Evolutionary conservation across 92 coral and sea anemone genomes (phyloP).

Genomic region (Isaurus tuberculatus): DNA sequence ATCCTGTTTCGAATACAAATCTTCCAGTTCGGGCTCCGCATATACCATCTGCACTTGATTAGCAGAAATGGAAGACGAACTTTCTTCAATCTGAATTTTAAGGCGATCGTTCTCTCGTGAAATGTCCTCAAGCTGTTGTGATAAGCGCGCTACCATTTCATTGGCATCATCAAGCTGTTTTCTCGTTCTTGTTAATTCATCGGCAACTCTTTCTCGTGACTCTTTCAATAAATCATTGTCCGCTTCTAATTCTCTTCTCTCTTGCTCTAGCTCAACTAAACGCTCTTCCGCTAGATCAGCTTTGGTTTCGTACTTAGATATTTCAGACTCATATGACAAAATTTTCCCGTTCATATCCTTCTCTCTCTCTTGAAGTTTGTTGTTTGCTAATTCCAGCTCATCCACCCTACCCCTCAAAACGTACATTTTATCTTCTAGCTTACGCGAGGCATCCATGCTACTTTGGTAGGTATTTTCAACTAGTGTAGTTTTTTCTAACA

Average conservation of each 20-base stretch:
- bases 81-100: slow-evolving; percentile 83
- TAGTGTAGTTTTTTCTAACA: slow-evolving; percentile 67
- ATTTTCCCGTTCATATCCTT: slow-evolving; percentile 64
- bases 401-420: slow-evolving; percentile 67
- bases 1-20: slow-evolving; percentile 76
- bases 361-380: slow-evolving; percentile 69
- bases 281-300: slow-evolving; percentile 79
- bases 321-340: slow-evolving; percentile 62
- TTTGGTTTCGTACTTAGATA: slow-evolving; percentile 80
- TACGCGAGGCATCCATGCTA: slow-evolving; percentile 77
- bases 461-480: slow-evolving; percentile 69
- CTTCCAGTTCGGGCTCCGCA: slow-evolving; percentile 86
- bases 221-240: slow-evolving; percentile 69
- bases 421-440: slow-evolving; percentile 72
- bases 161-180: slow-evolving; percentile 63
- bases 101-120: slow-evolving; percentile 74
- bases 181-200: slow-evolving; percentile 56
- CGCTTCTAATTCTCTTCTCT: slow-evolving; percentile 64
- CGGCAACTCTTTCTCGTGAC: slow-evolving; percentile 79
- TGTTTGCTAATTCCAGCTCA: slow-evolving; percentile 67
- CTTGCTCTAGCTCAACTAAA: slow-evolving; percentile 82
- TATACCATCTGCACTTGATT: slow-evolving; percentile 75
- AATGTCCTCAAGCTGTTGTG: slow-evolving; percentile 72
- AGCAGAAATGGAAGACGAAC: slow-evolving; percentile 63
- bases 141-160: slow-evolving; percentile 63